These are phyloP conservation scores for Entosphenus tridentatus DNA, from an alignment of 2,113 vertebrate species.

Conservation along the genomic window DNA sequence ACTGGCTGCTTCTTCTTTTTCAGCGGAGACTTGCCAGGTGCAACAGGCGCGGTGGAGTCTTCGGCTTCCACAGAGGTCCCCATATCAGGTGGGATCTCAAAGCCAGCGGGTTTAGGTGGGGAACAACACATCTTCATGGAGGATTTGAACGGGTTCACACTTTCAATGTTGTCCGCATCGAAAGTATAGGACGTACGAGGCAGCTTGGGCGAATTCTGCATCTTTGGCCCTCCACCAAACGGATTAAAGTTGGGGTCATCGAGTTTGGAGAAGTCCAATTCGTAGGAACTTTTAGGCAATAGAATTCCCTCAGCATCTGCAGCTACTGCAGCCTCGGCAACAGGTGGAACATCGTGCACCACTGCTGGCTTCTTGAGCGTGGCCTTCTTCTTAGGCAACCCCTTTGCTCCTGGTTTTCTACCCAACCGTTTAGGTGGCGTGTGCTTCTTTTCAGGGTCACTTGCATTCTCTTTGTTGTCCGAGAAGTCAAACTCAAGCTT, in stretches of 20 bases:
- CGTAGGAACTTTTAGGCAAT: conserved; percentile 21
- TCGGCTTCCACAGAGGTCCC: too few relatives aligned
- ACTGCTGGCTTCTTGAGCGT: conserved; percentile 9
- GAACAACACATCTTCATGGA: too few relatives aligned
- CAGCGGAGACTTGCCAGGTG: too few relatives aligned
- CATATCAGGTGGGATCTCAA: too few relatives aligned
- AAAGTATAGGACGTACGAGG: conserved; percentile 18
- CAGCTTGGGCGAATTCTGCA: conserved; percentile 19
- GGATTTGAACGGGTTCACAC: conserved; percentile 18
- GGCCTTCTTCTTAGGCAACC: conserved; percentile 16
- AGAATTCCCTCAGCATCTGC: conserved; percentile 12
- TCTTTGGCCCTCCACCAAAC: conserved; percentile 19
- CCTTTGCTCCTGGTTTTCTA: conserved; percentile 22
- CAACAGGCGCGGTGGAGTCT: too few relatives aligned
- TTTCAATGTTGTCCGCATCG: conserved; percentile 20
- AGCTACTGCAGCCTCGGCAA: neutral
- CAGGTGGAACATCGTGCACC: conserved; percentile 8
- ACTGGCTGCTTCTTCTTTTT: too few relatives aligned
- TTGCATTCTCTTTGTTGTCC: conserved; percentile 15
- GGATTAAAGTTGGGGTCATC: conserved; percentile 38
- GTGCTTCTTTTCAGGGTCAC: conserved; percentile 19
- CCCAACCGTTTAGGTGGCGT: conserved; percentile 27
- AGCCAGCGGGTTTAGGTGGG: too few relatives aligned
- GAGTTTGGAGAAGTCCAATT: conserved; percentile 26
- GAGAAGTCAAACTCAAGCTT: conserved; percentile 42